phyloP scores from a whole-genome alignment of 2,113 vertebrate species.

The Hyla sarda region DNA sequence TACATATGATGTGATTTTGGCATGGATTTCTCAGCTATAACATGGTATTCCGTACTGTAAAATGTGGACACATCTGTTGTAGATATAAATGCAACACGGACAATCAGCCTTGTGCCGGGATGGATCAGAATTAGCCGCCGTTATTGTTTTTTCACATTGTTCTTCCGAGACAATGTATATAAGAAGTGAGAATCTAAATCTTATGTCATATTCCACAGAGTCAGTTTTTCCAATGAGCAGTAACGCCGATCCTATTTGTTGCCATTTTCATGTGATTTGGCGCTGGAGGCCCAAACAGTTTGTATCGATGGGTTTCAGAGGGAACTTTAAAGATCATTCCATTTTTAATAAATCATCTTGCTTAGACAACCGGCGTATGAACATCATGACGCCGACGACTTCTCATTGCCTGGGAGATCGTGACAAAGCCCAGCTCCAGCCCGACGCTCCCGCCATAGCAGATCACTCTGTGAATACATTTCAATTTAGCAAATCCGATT shows the following conservation, averaged over 20 bases:
- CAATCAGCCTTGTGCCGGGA: not conserved
- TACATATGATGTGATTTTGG: not conserved
- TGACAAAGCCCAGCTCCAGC: constrained; percentile 48
- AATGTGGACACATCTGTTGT: constrained; percentile 10
- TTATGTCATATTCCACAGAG: not conserved
- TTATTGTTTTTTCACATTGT: not conserved
- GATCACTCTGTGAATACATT: constrained; percentile 29
- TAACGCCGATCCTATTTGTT: not conserved
- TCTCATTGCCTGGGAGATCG: not conserved
- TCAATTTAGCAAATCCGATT: constrained; percentile 29
- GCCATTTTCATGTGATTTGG: constrained; percentile 17
- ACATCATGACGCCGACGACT: not conserved
- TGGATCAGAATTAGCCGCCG: not conserved
- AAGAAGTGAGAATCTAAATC: too few relatives aligned
- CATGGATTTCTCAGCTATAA: not conserved
- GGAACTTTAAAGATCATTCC: constrained; percentile 46
- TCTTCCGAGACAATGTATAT: not conserved
- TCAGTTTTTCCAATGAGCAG: constrained; percentile 28
- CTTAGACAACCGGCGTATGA: not conserved
- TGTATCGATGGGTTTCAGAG: not conserved
- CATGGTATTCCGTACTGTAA: not conserved
- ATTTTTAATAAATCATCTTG: constrained; percentile 54
- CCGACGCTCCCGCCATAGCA: not conserved
- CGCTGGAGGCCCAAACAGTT: not conserved
- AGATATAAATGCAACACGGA: not conserved